phyloP scores from a whole-genome alignment of 2,797 vertebrate genomes.

The Liparis tanakae region DNA sequence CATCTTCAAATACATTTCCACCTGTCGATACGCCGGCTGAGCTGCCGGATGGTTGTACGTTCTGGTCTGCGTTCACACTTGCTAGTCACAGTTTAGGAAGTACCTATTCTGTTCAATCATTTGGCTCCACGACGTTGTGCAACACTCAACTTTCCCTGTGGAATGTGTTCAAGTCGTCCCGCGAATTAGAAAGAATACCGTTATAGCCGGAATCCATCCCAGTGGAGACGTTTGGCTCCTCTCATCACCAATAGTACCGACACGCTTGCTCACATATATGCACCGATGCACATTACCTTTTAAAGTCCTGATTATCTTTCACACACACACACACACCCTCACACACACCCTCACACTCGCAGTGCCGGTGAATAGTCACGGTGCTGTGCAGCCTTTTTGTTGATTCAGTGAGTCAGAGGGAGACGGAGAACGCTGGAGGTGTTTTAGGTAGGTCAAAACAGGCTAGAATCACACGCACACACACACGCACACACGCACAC shows the following conservation, averaged over 20 bases:
- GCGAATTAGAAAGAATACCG: conserved; percentile 30
- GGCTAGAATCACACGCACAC: conserved; percentile 59
- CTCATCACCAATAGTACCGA: conserved; percentile 11
- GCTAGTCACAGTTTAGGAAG: conserved; percentile 17
- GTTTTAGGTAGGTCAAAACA: conserved; percentile 75
- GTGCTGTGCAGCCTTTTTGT: conserved; percentile 59
- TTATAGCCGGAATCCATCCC: conserved; percentile 23
- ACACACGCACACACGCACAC: conserved; percentile 21
- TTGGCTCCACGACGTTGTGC: conserved; percentile 24
- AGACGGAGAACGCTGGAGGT: conserved; percentile 70
- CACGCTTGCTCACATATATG: conserved; percentile 38
- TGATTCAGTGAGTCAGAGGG: conserved; percentile 74
- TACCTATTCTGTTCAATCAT: conserved; percentile 18
- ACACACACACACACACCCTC: conserved; percentile 5
- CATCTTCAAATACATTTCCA: not conserved
- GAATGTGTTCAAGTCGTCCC: conserved; percentile 36
- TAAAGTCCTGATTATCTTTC: conserved; percentile 44
- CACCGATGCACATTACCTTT: conserved; percentile 43
- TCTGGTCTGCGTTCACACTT: conserved; percentile 2
- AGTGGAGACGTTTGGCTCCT: conserved; percentile 34
- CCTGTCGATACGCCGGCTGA: not conserved
- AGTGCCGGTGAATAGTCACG: conserved; percentile 27
- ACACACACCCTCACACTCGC: not conserved
- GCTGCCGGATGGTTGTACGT: conserved; percentile 18
- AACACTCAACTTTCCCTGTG: conserved; percentile 32